Evolutionary conservation across 1,140 invertebrate species (phyloP).

Genomic region (Ruditapes philippinarum): DNA sequence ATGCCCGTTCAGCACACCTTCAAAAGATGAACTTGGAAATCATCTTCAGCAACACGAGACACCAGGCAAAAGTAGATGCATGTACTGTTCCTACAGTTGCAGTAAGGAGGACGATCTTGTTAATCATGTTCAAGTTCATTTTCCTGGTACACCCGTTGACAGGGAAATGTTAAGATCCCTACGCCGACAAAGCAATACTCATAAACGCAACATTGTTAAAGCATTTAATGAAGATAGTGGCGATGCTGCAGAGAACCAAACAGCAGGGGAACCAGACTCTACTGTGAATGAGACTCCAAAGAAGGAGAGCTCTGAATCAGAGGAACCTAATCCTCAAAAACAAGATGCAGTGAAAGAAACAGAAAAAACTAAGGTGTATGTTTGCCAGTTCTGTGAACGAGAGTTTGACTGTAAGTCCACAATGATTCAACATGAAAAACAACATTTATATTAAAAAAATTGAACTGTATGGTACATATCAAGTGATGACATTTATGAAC

Average conservation of each 20-base stretch:
- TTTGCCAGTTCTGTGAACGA: conserved; percentile 84
- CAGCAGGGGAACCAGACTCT: conserved; percentile 71
- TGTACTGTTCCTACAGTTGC: conserved; percentile 81
- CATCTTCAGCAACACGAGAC: conserved; percentile 77
- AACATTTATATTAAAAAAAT: conserved; percentile 76
- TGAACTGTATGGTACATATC: no score
- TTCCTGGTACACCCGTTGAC: conserved; percentile 78
- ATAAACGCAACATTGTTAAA: conserved; percentile 61
- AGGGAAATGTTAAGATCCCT: conserved; percentile 64
- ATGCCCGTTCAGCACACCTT: conserved; percentile 80
- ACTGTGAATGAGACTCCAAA: conserved; percentile 51
- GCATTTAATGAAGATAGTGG: not conserved
- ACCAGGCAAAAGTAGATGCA: conserved; percentile 75
- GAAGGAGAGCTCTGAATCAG: conserved; percentile 9
- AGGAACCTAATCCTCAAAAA: conserved; percentile 16
- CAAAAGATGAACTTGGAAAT: conserved; percentile 70
- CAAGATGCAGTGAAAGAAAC: not conserved
- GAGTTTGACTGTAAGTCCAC: conserved; percentile 81
- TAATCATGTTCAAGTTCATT: conserved; percentile 81
- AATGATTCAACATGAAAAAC: conserved; percentile 82
- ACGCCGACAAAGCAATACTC: conserved; percentile 32
- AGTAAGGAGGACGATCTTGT: conserved; percentile 71
- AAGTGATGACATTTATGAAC: no score
- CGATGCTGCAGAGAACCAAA: not conserved
- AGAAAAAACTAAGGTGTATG: conserved; percentile 78